Evolutionary conservation across 2,797 vertebrate genomes (phyloP).

Genomic region (Mus spretus): DNA sequence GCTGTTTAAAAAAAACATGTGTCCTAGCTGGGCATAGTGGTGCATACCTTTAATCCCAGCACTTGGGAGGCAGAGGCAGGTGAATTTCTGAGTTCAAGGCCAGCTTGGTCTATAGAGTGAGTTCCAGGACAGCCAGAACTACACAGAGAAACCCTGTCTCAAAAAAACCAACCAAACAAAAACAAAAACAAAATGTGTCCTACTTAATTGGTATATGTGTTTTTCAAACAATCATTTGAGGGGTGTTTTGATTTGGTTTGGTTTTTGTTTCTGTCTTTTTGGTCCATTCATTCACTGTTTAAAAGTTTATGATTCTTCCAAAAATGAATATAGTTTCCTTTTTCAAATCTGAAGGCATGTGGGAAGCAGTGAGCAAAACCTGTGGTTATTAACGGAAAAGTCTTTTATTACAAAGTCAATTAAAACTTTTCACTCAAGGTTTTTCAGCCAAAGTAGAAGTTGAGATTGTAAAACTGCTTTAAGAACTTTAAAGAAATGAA

Average conservation of each 20-base stretch:
- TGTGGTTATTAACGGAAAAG: conserved; percentile 37
- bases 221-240: too few relatives aligned
- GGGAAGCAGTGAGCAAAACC: conserved; percentile 39
- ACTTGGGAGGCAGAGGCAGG: too few relatives aligned
- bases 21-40: background rate
- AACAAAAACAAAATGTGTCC: background rate
- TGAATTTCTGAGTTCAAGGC: too few relatives aligned
- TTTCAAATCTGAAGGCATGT: background rate
- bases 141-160: too few relatives aligned
- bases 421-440: conserved; percentile 54
- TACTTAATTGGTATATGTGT: too few relatives aligned
- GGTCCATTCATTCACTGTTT: conserved; percentile 54
- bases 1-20: conserved; percentile 21
- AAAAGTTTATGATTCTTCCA: conserved; percentile 35
- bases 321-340: background rate
- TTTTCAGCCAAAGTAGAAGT: conserved; percentile 64
- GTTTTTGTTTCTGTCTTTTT: conserved; percentile 48
- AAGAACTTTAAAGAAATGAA: conserved; percentile 55
- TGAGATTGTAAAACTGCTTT: conserved; percentile 61
- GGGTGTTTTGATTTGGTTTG: conserved; percentile 14
- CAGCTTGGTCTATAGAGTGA: too few relatives aligned
- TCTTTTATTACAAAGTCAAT: conserved; percentile 40
- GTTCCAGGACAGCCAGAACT: too few relatives aligned
- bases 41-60: too few relatives aligned
- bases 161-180: too few relatives aligned